Conservation (phyloP, 2,888 invertebrate species). For the Eupeodes latifasciatus region DNA sequence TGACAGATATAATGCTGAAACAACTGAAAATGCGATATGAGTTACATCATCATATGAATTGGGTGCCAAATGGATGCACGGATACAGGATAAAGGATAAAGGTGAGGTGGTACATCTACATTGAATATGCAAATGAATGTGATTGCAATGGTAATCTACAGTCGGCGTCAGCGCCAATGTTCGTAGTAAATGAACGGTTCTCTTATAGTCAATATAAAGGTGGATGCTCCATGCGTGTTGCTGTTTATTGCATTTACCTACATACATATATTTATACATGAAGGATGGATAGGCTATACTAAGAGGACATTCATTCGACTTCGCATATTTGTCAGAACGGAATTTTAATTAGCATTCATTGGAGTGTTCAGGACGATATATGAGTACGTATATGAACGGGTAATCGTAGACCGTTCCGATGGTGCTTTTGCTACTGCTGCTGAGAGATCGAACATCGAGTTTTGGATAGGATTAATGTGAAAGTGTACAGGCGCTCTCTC, state of each 20-base stretch:
- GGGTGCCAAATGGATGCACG: conserved; percentile 32
- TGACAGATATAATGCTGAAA: conserved; percentile 19
- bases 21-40: conserved; percentile 58
- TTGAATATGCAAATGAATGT: conserved; percentile 64
- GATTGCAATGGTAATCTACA: conserved; percentile 40
- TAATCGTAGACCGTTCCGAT: conserved; percentile 23
- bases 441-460: neutral
- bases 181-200: conserved; percentile 39
- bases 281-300: neutral
- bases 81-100: conserved; percentile 31
- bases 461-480: neutral
- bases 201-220: neutral
- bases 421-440: neutral
- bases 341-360: conserved; percentile 68
- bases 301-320: conserved; percentile 24
- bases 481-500: too few species aligned
- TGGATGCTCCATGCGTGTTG: conserved; percentile 11
- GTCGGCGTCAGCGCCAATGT: conserved; percentile 7
- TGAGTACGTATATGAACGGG: neutral
- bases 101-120: conserved; percentile 54
- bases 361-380: conserved; percentile 43
- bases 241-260: conserved; percentile 24
- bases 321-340: conserved; percentile 62
- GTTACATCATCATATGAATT: conserved; percentile 46
- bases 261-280: neutral